Base-by-base conservation (phyloP, 2,888 invertebrate species). In the Caradrina clavipalpis region DNA sequence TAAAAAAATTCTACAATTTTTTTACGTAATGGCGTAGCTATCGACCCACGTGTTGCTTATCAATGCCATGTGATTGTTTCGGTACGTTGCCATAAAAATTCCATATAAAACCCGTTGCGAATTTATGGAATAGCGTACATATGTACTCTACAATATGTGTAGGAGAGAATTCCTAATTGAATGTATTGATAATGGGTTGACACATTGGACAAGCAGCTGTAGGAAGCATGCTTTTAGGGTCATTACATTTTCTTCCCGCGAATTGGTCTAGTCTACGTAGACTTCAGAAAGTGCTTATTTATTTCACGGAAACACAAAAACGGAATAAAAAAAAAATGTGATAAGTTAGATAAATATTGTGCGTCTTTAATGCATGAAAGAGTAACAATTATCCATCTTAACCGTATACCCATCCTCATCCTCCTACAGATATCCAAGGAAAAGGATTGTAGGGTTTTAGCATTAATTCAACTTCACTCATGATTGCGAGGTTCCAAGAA, bases 21-120 rank as follows among this genome's bases (percentile, higher is more conserved):
- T 80, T 87, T 85, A 87, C 87, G 82, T 85, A 87, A 87, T 71
- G 69, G 59, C 83, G 73, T 86, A 85, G 85, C 84, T 83, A 82
- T 83, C 87, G 81, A 76, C 57, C 90, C 93, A 93, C 93, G 93
- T 93, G 94, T 83, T 51, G 61, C 86, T 94, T 94, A 94, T 94
- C 94, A 85, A 75, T 73, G 86, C 89, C 89, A 87, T 90, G 88
- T 88, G 92, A 93, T 91, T 89, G 92, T 82, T 94, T 93, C 91
- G 92, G 86, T 91, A 91, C 90, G 92, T 88, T 84, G 87, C 88
- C 88, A 90, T 91, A 89, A 89, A 90, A 90, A 87, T 82, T 86
- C 85, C 86, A 85, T 87, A 89, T 88, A 87, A 86, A 83, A 85
- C 81, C 85, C 81, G 81, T 83, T 81, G 82, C 84, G 86, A 84